Conservation (phyloP, 2,113 vertebrate genomes). For the Heloderma charlesbogerti region DNA sequence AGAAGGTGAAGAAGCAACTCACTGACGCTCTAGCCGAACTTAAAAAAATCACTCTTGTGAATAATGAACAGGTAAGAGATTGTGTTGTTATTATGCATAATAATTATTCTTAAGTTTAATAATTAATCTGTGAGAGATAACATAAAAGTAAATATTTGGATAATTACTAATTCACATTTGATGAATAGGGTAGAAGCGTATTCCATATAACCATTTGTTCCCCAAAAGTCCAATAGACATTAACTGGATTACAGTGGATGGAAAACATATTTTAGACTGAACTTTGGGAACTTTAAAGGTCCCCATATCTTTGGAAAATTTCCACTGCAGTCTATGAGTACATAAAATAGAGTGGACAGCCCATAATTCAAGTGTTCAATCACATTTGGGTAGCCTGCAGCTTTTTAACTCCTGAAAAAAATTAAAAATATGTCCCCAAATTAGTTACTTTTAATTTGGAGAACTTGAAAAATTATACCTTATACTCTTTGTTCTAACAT, state of each 20-base stretch:
- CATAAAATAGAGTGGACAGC: not conserved
- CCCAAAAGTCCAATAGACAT: not conserved
- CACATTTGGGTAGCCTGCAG: not conserved
- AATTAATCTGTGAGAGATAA: not conserved
- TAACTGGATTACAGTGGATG: not conserved
- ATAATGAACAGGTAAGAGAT: constrained; percentile 83
- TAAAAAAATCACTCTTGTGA: constrained; percentile 76
- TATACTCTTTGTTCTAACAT: not conserved
- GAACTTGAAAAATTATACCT: not conserved
- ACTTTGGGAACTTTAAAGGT: not conserved
- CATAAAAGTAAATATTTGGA: not conserved
- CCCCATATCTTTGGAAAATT: not conserved
- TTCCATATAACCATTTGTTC: not conserved
- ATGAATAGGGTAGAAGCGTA: not conserved
- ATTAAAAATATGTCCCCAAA: not conserved
- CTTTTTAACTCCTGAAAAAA: not conserved
- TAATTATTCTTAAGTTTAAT: not conserved
- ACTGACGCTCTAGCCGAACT: constrained; percentile 84
- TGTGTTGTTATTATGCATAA: not conserved
- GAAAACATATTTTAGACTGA: not conserved
- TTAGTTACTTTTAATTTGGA: not conserved
- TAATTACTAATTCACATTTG: not conserved
- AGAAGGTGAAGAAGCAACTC: constrained; percentile 82
- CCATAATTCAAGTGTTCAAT: not conserved
- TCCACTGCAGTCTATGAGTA: not conserved